phyloP scores from a whole-genome alignment of 2,888 invertebrate genomes.

The Hirtodrosophila confusa region DNA sequence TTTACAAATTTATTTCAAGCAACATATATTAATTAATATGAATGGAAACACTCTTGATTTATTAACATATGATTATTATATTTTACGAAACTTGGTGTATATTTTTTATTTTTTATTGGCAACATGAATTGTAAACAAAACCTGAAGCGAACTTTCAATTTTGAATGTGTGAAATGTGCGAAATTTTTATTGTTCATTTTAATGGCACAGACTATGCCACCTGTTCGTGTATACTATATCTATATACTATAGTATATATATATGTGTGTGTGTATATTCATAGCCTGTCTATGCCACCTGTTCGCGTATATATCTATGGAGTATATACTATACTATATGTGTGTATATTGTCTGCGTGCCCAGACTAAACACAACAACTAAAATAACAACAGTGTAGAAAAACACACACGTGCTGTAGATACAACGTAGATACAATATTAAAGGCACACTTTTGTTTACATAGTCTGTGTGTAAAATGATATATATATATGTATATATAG shows the following conservation, averaged over 20 bases:
- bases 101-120: no score
- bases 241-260: conserved; percentile 3
- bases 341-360: conserved; percentile 48
- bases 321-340: conserved; percentile 1
- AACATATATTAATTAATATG: no score
- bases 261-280: conserved; percentile 9
- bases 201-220: conserved; percentile 48
- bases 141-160: conserved; percentile 11
- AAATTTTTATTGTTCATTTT: conserved; percentile 46
- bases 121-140: conserved; percentile 13
- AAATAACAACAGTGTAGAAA: conserved; percentile 44
- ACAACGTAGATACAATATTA: conserved; percentile 12
- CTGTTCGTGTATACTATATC: conserved; percentile 37
- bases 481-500: conserved; percentile 1
- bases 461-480: conserved; percentile 3
- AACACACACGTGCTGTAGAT: conserved; percentile 20
- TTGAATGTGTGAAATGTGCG: conserved; percentile 11
- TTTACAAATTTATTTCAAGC: no score
- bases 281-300: conserved; percentile 54
- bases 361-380: conserved; percentile 71
- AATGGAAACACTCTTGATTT: no score
- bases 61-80: no score
- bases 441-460: conserved; percentile 53
- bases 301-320: conserved; percentile 21
- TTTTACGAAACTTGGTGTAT: no score